Conservation (phyloP, 2,888 invertebrate genomes). For the Euclidia mi region DNA sequence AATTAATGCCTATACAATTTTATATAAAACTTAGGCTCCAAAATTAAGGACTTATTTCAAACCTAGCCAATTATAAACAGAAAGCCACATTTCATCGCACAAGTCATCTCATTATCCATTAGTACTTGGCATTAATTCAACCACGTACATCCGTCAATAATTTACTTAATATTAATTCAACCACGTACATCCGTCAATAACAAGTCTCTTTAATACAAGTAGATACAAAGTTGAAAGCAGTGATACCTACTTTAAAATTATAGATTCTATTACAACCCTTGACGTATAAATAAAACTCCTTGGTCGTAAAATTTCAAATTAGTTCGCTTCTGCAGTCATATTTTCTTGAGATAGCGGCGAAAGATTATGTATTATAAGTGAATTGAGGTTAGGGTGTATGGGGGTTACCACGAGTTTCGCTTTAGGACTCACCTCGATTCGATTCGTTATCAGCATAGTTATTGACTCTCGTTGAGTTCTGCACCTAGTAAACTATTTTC, state of each 20-base stretch:
- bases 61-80: too few relatives aligned
- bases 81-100: neutral
- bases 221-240: slow-evolving; percentile 8
- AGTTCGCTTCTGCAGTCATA: slow-evolving; percentile 20
- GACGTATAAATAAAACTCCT: slow-evolving; percentile 35
- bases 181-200: too few relatives aligned
- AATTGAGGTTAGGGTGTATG: too few relatives aligned
- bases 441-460: too few relatives aligned
- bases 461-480: too few relatives aligned
- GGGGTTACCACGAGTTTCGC: too few relatives aligned
- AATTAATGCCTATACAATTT: too few relatives aligned
- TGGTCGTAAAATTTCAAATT: slow-evolving; percentile 48
- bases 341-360: slow-evolving; percentile 25
- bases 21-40: too few relatives aligned
- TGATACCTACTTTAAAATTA: slow-evolving; percentile 27
- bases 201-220: slow-evolving; percentile 12
- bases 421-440: too few relatives aligned
- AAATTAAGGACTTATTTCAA: too few relatives aligned
- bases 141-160: slow-evolving; percentile 13
- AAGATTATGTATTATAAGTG: slow-evolving; percentile 14
- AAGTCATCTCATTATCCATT: too few relatives aligned
- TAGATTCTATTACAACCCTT: slow-evolving; percentile 19
- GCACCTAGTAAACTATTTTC: too few relatives aligned
- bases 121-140: slow-evolving; percentile 4
- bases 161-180: slow-evolving; percentile 19